A percentile compares a stretch with the other conserved stretches of the same genome.
phyloP scores from a whole-genome alignment of 2,113 vertebrate genomes.

The Ammodytes marinus region DNA sequence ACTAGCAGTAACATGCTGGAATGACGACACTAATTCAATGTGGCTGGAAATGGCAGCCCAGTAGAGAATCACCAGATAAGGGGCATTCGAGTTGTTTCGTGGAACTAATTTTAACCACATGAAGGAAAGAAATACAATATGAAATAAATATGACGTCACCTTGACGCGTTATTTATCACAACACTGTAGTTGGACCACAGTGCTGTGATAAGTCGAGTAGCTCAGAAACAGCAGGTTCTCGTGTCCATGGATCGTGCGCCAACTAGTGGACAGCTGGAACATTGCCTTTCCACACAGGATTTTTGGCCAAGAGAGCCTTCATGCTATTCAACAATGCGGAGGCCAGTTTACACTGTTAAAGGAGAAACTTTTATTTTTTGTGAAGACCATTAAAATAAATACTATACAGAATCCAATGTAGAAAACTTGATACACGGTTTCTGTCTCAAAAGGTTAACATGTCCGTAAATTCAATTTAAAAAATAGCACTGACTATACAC shows the following conservation, averaged over 20 bases:
- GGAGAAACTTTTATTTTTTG: constrained; percentile 82
- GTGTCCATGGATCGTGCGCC: no score
- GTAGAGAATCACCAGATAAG: neutral
- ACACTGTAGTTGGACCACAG: accelerated
- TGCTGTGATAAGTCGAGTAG: neutral
- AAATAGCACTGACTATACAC: constrained; percentile 80
- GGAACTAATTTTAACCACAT: neutral
- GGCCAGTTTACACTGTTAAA: constrained; percentile 75
- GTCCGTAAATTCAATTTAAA: constrained; percentile 80
- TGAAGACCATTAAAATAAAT: constrained; percentile 89
- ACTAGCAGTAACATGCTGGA: constrained; percentile 9
- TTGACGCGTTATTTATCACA: neutral
- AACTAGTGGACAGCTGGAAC: no score
- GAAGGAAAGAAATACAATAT: neutral
- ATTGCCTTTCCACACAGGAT: constrained; percentile 6
- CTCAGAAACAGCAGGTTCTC: no score
- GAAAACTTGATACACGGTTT: constrained; percentile 86
- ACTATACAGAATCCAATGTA: constrained; percentile 90
- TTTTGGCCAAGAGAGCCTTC: constrained; percentile 3
- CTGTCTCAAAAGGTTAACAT: constrained; percentile 84
- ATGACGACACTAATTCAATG: neutral
- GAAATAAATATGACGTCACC: no score
- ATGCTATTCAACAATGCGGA: constrained; percentile 58
- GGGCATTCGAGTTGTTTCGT: neutral
- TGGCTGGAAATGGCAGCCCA: neutral